Evolutionary conservation across 37 sponge, comb jelly and placozoan species (phyloP).

Genomic region (Halisarca cf. caerulea): DNA sequence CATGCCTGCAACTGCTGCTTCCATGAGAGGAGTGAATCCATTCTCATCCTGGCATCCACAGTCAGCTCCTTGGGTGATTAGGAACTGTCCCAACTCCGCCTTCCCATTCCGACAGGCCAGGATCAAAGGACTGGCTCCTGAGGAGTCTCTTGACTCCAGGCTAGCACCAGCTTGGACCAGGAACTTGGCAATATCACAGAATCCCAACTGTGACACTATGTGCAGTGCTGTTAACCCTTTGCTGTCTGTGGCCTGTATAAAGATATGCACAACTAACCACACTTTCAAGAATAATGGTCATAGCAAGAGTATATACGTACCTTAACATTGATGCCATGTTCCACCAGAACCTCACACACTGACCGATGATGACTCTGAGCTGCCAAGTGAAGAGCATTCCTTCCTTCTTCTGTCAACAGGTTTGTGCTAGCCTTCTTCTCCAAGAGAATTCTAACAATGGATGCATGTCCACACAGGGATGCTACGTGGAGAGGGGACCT

Average conservation of each 20-base stretch:
- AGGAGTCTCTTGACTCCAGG: slow-evolving; percentile 61
- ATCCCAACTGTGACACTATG: slow-evolving; percentile 59
- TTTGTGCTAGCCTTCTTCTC: slow-evolving; percentile 59
- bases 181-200: slow-evolving; percentile 41
- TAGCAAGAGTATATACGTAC: not conserved
- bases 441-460: slow-evolving; percentile 37
- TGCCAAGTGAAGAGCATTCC: slow-evolving; percentile 74
- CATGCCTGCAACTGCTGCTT: slow-evolving; percentile 70
- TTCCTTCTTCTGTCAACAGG: slow-evolving; percentile 51
- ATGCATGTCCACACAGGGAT: slow-evolving; percentile 56
- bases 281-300: too few species aligned
- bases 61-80: slow-evolving; percentile 48
- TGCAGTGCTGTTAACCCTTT: slow-evolving; percentile 76
- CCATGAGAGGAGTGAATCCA: slow-evolving; percentile 78
- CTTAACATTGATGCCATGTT: slow-evolving; percentile 50
- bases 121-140: slow-evolving; percentile 65
- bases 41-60: slow-evolving; percentile 67
- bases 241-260: slow-evolving; percentile 26
- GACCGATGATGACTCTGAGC: slow-evolving; percentile 63
- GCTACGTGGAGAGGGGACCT: slow-evolving; percentile 76
- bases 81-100: slow-evolving; percentile 55
- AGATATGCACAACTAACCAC: not conserved
- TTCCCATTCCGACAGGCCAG: slow-evolving; percentile 71
- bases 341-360: slow-evolving; percentile 65
- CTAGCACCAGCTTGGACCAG: slow-evolving; percentile 55